phyloP scores from a whole-genome alignment of 2,797 vertebrate species.

The Cirrhinus molitorella region DNA sequence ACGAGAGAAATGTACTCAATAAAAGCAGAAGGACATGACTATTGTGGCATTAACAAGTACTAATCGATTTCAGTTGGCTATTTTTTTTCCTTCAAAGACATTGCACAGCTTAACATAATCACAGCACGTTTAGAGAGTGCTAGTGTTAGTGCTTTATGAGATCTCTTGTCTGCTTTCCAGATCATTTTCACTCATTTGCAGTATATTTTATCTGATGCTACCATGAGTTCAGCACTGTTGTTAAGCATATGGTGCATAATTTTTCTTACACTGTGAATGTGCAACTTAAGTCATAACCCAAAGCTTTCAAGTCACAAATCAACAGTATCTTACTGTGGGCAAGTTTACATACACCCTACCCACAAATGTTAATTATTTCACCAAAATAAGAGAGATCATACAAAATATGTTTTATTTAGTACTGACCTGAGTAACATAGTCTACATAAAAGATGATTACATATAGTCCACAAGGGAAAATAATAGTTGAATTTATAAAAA shows the following conservation, averaged over 20 bases:
- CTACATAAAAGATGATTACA: too few species aligned
- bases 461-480: too few species aligned
- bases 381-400: too few species aligned
- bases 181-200: neutral
- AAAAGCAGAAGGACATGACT: slow-evolving; percentile 22
- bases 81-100: neutral
- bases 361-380: too few species aligned
- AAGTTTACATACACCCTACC: too few species aligned
- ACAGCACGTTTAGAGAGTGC: slow-evolving; percentile 2
- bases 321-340: too few species aligned
- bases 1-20: slow-evolving; percentile 4
- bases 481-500: too few species aligned
- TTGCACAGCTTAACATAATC: neutral
- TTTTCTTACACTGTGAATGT: neutral
- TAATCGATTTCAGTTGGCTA: neutral
- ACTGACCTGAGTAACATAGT: too few species aligned
- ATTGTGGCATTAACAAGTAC: slow-evolving; percentile 30
- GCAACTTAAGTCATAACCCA: neutral
- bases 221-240: too few species aligned
- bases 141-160: neutral
- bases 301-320: neutral
- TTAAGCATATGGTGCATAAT: neutral
- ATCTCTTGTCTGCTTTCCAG: neutral
- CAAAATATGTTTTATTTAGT: too few species aligned
- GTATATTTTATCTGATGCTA: neutral